Percentiles rank a stretch among this genome's conserved stretches.
phyloP scores from a whole-genome alignment of 2,888 invertebrate species.

The Iphiclides podalirius region DNA sequence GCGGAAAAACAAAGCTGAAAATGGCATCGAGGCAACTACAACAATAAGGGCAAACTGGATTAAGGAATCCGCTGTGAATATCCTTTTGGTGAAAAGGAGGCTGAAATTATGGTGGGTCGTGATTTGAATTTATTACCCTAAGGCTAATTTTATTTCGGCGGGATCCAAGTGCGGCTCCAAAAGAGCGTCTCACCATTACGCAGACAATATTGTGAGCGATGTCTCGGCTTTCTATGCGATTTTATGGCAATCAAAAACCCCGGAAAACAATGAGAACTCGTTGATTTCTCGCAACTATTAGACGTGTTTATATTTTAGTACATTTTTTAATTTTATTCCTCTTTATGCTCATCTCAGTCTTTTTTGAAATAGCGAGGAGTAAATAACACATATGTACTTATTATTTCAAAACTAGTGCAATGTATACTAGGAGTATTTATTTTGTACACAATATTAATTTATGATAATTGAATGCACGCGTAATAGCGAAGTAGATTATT shows the following conservation, averaged over 20 bases:
- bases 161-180: slow-evolving; percentile 46
- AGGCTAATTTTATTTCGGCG: slow-evolving; percentile 72
- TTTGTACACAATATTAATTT: too few relatives aligned
- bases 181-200: slow-evolving; percentile 50
- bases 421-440: too few relatives aligned
- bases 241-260: slow-evolving; percentile 56
- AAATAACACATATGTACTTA: too few relatives aligned
- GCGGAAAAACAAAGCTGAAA: slow-evolving; percentile 48
- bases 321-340: too few relatives aligned
- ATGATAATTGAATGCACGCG: too few relatives aligned
- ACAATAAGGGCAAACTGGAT: slow-evolving; percentile 71
- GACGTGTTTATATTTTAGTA: too few relatives aligned
- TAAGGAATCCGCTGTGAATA: slow-evolving; percentile 69
- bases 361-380: too few relatives aligned
- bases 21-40: slow-evolving; percentile 55
- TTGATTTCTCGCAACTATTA: too few relatives aligned
- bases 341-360: too few relatives aligned
- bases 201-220: slow-evolving; percentile 60
- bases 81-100: slow-evolving; percentile 66
- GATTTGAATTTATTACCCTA: slow-evolving; percentile 76
- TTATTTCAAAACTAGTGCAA: too few relatives aligned
- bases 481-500: too few relatives aligned
- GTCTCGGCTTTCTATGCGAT: slow-evolving; percentile 41
- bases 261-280: too few relatives aligned
- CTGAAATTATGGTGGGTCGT: slow-evolving; percentile 67